These are phyloP conservation scores for Philereme vetulata DNA, from an alignment of 2,888 invertebrate genomes.

Conservation along the genomic window DNA sequence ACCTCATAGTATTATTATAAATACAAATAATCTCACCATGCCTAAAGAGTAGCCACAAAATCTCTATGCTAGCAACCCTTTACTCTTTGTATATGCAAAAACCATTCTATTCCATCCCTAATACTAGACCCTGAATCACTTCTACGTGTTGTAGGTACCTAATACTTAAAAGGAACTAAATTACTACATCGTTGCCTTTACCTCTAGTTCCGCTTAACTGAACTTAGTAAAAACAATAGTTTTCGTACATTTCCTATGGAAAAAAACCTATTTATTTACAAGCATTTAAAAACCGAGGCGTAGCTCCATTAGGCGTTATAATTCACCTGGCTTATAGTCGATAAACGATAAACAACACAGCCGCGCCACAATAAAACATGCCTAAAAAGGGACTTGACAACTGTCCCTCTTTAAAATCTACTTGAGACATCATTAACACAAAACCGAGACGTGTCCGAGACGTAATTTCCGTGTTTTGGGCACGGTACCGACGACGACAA, in stretches of 20 bases:
- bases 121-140: no score
- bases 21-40: no score
- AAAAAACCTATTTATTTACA: conserved; percentile 26
- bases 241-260: not conserved
- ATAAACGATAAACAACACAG: conserved; percentile 26
- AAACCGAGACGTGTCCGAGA: conserved; percentile 7
- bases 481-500: not conserved
- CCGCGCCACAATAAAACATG: conserved; percentile 35
- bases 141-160: no score
- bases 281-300: conserved; percentile 24
- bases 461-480: not conserved
- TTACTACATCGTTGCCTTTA: no score
- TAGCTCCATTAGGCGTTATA: conserved; percentile 14
- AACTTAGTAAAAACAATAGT: not conserved
- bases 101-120: no score
- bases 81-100: no score
- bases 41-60: no score
- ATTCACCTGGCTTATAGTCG: conserved; percentile 34
- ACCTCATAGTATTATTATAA: no score
- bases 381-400: conserved; percentile 40
- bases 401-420: conserved; percentile 39
- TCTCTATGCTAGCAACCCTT: no score
- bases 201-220: no score
- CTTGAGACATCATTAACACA: not conserved
- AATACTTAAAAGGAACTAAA: no score